Base-by-base conservation (phyloP, 2,113 vertebrate species). In the Megaceryle torquata region DNA sequence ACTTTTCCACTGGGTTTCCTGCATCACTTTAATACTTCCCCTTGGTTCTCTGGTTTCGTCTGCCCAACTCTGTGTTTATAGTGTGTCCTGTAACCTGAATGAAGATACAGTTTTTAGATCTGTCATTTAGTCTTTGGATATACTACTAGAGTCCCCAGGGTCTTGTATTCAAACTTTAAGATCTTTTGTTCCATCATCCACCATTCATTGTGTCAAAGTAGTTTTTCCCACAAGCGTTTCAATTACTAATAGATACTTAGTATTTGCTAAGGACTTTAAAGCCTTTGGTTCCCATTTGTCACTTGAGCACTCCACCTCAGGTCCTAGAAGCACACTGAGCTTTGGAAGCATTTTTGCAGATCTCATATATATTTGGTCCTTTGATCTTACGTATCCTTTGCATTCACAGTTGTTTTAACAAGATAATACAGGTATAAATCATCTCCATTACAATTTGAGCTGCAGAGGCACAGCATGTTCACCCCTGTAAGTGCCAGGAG, bases 1-100 rank as follows among this genome's bases (percentile, higher is more conserved):
- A 92, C 69, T 96, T 97, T 97, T 97, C 96, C 96, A 97, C 83
- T 91, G 91, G 65, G 91, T 89, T 96, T 94, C 91, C 70, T 95
- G 74, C 86, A 92, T 79, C 83, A 67, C 67, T 78, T 25, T 94
- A 88, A 90, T 88, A 91, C 86, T 96, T 94, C 90, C 90, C 84
- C 72, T 97, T 64, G 85, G 83, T 91, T 96, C 89, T 97, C 94
- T 90, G 77, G 83, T 96, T 96, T 91, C 59, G 0, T 93, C 94
- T 96, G 82, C 86, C 95, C 61, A 53, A n/a, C 26, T 86, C 81
- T 85, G 81, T 48, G 57, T 92, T 94, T 91, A 75, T 77, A 57
- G 75, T 77, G 59, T 0, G 1, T 95, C 77, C 56, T 0, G 89
- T 89, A 84, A 91, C 78, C 50, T 88, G 70, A 96, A 91, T 60